These are phyloP conservation scores for Corythucha ciliata DNA, from an alignment of 2,888 invertebrate genomes.

Conservation along the genomic window DNA sequence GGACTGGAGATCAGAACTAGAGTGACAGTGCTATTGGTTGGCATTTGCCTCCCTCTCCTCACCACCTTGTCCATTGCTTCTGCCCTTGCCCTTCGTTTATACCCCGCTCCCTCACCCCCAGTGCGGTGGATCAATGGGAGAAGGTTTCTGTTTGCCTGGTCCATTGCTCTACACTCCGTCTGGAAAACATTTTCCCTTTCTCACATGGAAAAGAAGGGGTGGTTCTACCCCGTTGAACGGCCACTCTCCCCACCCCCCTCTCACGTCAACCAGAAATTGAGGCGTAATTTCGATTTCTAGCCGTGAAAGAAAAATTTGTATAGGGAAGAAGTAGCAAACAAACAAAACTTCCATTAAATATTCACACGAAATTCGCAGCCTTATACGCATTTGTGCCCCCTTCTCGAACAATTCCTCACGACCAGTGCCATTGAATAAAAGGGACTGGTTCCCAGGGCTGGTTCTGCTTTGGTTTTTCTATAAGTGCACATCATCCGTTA, in stretches of 20 bases:
- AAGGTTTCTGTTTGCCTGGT: conserved; percentile 25
- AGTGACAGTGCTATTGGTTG: conserved; percentile 29
- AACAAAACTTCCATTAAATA: too few relatives aligned
- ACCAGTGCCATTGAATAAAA: too few relatives aligned
- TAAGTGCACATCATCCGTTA: too few relatives aligned
- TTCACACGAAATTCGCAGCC: too few relatives aligned
- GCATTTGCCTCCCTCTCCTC: conserved; percentile 24
- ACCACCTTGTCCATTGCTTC: conserved; percentile 37
- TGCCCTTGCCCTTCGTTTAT: conserved; percentile 30
- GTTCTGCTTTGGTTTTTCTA: too few relatives aligned
- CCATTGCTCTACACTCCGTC: conserved; percentile 28
- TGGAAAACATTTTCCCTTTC: conserved; percentile 29
- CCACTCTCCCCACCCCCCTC: background rate
- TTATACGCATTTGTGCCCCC: too few relatives aligned
- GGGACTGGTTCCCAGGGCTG: too few relatives aligned
- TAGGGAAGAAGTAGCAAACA: too few relatives aligned
- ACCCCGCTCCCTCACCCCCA: conserved; percentile 21
- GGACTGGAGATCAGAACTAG: conserved; percentile 26
- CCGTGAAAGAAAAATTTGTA: too few relatives aligned
- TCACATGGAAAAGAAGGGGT: too few relatives aligned
- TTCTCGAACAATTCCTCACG: too few relatives aligned
- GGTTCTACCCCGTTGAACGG: conserved; percentile 21
- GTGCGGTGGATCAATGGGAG: background rate
- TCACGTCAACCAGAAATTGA: background rate
- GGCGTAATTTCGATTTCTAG: too few relatives aligned